Evolutionary conservation across 2,888 invertebrate species (phyloP), one percentile per base, ranked within the genome.

Genomic region (Pandemis heparana): DNA sequence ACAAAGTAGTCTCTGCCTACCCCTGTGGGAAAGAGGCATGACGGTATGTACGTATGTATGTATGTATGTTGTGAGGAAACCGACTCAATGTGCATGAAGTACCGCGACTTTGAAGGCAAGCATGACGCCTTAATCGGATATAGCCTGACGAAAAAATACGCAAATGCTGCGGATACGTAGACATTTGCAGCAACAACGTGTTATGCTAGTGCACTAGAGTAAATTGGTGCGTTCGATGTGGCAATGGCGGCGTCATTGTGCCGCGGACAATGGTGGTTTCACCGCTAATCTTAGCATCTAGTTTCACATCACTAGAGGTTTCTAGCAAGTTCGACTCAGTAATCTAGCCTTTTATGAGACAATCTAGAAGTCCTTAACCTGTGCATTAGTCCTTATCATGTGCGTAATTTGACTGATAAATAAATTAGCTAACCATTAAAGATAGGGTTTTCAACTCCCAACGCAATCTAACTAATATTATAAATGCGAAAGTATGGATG

Each of bases 301-400:
- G 74, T 74, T 74, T 70, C 74, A 74, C 74, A 74, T 74, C 74
- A 74, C 73, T 64, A 74, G 64, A 60, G 74, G 69, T 74, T 74
- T 70, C 74, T 61, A 65, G 69, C n/a, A 41, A 5, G 65, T 38
- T 23, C 16, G 48, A 48, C 59, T 56, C 65, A 65, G 39, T 71
- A 56, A 51, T 71, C 65, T 71, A 71, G 51, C 39, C 59, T 71
- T 71, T 39, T 65, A 60, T 65, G 59, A 71, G 23, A 51, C 41
- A 51, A 59, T 71, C 51, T 51, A 61, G 8, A 10, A 41, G 14
- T 41, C 53, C 66, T 71, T 71, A 71, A 48, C n/a, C 14, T 48
- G 43, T 43, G 14, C 46, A n/a, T 14, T n/a, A 5, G n/a, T 32
- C 23, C 23, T 32, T 32, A 32, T 32, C 23, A 32, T 32, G 23